Conservation (phyloP, 2,113 vertebrate genomes). For the Myrmecophaga tridactyla region DNA sequence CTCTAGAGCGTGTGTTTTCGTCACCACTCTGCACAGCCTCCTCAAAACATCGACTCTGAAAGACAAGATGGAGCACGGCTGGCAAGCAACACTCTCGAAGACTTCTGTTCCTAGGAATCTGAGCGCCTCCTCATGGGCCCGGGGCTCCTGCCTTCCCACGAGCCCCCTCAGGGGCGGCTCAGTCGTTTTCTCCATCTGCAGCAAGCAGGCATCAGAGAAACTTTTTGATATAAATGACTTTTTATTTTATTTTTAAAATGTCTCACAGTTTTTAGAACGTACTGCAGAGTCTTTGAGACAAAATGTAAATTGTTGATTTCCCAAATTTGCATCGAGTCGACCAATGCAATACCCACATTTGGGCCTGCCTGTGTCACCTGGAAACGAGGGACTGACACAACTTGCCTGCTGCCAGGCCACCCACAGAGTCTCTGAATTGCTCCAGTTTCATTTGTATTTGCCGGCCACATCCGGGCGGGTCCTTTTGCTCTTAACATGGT, state of each 20-base stretch:
- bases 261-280: background rate
- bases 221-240: background rate
- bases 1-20: background rate
- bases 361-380: background rate
- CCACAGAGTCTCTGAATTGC: background rate
- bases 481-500: constrained; percentile 34
- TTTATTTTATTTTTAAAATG: background rate
- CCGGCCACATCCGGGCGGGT: background rate
- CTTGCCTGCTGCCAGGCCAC: background rate
- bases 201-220: background rate
- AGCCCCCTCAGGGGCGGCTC: background rate
- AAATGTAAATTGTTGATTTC: background rate
- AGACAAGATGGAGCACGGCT: background rate
- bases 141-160: no score
- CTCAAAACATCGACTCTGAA: background rate
- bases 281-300: background rate
- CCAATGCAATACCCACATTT: background rate
- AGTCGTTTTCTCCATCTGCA: background rate
- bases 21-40: background rate
- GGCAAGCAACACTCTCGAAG: no score
- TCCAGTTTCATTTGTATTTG: background rate
- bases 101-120: background rate
- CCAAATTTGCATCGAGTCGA: background rate
- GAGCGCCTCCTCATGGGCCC: no score
- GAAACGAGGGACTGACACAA: background rate